Percentiles rank a stretch among this genome's conserved stretches.
These are phyloP conservation scores for Drosophila sturtevanti DNA, from an alignment of 1,140 invertebrate genomes.

Conservation along the genomic window DNA sequence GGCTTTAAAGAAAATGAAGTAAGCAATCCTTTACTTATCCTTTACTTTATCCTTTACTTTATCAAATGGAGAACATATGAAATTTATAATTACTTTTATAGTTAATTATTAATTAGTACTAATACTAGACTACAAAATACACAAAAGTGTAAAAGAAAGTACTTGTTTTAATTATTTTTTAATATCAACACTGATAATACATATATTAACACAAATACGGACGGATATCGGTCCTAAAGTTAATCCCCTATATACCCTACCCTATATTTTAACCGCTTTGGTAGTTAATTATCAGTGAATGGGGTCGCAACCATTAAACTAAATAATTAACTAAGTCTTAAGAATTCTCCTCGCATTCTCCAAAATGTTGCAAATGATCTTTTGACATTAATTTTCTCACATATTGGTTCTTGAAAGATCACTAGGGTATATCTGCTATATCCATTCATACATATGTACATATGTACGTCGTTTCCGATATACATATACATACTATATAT, in stretches of 20 bases:
- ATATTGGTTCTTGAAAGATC: conserved; percentile 47
- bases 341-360: conserved; percentile 14
- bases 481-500: conserved; percentile 77
- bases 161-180: too few relatives aligned
- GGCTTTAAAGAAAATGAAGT: neutral
- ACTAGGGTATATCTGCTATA: conserved; percentile 60
- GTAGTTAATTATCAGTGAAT: conserved; percentile 47
- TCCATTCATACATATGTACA: neutral
- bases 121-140: too few relatives aligned
- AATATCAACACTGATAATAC: too few relatives aligned
- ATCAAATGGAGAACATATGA: too few relatives aligned
- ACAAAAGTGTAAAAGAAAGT: too few relatives aligned
- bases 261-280: conserved; percentile 24
- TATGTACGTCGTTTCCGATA: conserved; percentile 25
- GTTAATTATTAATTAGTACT: too few relatives aligned
- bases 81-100: too few relatives aligned
- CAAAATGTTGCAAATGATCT: conserved; percentile 47
- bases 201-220: too few relatives aligned
- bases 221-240: too few relatives aligned
- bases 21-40: too few relatives aligned
- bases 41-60: too few relatives aligned
- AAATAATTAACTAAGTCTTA: conserved; percentile 18
- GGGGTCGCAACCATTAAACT: conserved; percentile 24
- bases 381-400: conserved; percentile 66
- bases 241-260: too few relatives aligned